These are phyloP conservation scores for Lamellibrachia luymesi DNA, from an alignment of 1,140 invertebrate genomes.

Conservation along the genomic window DNA sequence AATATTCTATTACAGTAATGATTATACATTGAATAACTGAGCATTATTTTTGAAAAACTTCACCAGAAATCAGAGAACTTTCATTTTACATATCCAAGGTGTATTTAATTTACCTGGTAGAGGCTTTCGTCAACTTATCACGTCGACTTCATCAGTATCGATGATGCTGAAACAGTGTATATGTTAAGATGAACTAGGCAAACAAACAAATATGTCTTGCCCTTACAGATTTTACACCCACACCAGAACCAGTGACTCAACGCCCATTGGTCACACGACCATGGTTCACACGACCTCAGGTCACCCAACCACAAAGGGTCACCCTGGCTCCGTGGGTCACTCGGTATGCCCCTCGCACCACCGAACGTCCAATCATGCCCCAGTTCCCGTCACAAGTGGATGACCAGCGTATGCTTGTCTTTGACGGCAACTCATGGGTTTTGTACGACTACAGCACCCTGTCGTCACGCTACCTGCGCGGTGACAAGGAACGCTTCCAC, in stretches of 20 bases:
- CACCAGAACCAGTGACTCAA: background rate
- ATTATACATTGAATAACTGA: too few relatives aligned
- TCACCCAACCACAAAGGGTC: background rate
- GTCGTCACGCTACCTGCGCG: constrained; percentile 28
- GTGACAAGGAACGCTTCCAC: constrained; percentile 34
- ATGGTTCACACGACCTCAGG: background rate
- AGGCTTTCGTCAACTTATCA: too few relatives aligned
- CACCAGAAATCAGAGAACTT: too few relatives aligned
- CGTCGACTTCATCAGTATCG: too few relatives aligned
- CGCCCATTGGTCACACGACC: background rate
- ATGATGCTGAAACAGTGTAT: too few relatives aligned
- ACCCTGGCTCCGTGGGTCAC: background rate
- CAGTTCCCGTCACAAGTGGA: background rate
- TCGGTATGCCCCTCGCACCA: background rate
- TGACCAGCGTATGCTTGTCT: constrained; percentile 28
- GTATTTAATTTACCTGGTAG: too few relatives aligned
- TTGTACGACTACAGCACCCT: constrained; percentile 33
- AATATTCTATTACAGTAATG: background rate
- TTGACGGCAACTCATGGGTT: constrained; percentile 36
- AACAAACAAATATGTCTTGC: background rate
- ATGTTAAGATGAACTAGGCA: background rate
- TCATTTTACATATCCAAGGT: too few relatives aligned
- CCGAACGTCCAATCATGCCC: background rate
- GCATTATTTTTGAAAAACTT: too few relatives aligned
- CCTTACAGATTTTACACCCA: background rate